Percentiles rank a stretch among this genome's conserved stretches.
phyloP scores from a whole-genome alignment of 1,140 invertebrate species.

The Eriosoma lanigerum region DNA sequence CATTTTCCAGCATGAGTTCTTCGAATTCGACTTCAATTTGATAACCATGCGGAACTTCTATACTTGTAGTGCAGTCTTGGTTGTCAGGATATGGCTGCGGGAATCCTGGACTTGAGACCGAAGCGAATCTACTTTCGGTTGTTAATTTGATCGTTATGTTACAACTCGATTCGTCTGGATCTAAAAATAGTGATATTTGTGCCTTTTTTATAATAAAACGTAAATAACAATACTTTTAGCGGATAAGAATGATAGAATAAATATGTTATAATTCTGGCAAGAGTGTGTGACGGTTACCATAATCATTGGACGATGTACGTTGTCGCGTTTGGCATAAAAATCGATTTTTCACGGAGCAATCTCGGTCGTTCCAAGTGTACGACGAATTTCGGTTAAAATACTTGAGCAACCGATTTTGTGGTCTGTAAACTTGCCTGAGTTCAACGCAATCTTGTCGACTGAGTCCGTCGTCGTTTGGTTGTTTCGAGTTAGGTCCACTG shows the following conservation, averaged over 20 bases:
- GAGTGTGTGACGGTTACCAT: too few species aligned
- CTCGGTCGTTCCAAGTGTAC: slow-evolving; percentile 74
- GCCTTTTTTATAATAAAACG: too few species aligned
- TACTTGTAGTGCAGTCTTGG: slow-evolving; percentile 65
- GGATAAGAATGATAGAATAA: not conserved
- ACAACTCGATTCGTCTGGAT: slow-evolving; percentile 31
- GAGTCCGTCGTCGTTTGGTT: slow-evolving; percentile 79
- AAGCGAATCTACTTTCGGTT: slow-evolving; percentile 63
- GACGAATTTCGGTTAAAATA: slow-evolving; percentile 58
- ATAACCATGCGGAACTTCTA: slow-evolving; percentile 65
- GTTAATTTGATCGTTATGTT: slow-evolving; percentile 66
- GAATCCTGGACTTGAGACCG: slow-evolving; percentile 69
- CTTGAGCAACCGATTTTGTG: slow-evolving; percentile 54
- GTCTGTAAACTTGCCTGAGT: slow-evolving; percentile 64
- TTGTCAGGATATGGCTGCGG: slow-evolving; percentile 72
- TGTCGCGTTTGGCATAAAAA: slow-evolving; percentile 70
- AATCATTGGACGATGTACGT: slow-evolving; percentile 54
- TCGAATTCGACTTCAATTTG: slow-evolving; percentile 68
- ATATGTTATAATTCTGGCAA: too few species aligned
- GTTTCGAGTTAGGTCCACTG: slow-evolving; percentile 66
- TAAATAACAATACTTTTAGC: too few species aligned
- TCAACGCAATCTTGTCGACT: slow-evolving; percentile 79
- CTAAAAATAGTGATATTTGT: not conserved
- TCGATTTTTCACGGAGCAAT: slow-evolving; percentile 70
- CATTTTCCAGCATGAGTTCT: slow-evolving; percentile 69